These are phyloP conservation scores for Dermatemys mawii DNA, from an alignment of 2,113 vertebrate genomes.

Conservation along the genomic window DNA sequence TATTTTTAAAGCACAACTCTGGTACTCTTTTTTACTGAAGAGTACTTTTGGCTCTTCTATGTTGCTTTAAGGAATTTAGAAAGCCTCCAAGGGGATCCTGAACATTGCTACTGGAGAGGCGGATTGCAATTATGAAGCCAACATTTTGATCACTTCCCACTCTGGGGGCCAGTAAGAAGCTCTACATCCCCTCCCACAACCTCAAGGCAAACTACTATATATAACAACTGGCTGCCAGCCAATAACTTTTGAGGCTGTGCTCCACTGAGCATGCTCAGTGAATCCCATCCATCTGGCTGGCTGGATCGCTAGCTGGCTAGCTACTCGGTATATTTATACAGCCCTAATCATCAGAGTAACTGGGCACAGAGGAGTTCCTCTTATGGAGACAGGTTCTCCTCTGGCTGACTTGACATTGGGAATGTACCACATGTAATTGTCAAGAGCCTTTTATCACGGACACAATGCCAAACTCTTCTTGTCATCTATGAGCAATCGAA, in stretches of 20 bases:
- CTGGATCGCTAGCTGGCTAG: conserved; percentile 17
- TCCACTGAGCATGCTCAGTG: conserved; percentile 45
- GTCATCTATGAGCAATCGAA: neutral
- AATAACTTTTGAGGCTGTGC: conserved; percentile 38
- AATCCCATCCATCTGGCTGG: conserved; percentile 59
- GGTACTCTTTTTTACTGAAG: neutral
- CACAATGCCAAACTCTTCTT: neutral
- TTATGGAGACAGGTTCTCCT: neutral
- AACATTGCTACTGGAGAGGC: neutral
- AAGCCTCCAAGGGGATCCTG: conserved; percentile 12
- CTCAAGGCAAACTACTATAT: conserved; percentile 47
- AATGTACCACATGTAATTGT: neutral
- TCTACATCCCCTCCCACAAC: conserved; percentile 32
- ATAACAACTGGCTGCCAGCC: neutral
- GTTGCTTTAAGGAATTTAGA: neutral
- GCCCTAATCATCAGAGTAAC: conserved; percentile 7
- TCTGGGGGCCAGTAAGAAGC: conserved; percentile 57
- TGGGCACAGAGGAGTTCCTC: neutral
- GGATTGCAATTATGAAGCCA: conserved; percentile 50
- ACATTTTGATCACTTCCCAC: conserved; percentile 50
- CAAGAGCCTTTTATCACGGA: neutral
- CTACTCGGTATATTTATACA: rapidly evolving
- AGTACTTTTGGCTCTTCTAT: neutral
- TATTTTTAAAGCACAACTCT: conserved; percentile 45
- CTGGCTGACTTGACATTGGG: neutral